Evolutionary conservation across 2,888 invertebrate species (phyloP).

Genomic region (Drosophila kambysellisi): DNA sequence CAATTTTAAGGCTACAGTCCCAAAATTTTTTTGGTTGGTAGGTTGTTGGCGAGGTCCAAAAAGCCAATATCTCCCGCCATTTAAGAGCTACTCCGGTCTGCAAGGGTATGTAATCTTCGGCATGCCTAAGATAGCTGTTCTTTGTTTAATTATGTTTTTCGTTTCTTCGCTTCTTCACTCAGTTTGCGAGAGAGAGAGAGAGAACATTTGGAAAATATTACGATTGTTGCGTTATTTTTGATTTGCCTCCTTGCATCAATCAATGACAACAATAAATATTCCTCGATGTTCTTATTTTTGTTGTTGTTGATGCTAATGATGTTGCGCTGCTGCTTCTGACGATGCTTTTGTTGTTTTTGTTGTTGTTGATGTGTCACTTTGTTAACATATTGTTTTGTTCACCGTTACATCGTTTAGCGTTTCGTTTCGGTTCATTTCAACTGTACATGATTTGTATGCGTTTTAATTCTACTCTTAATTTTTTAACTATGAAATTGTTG

Average conservation of each 20-base stretch:
- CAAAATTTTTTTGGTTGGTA: neutral
- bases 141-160: constrained; percentile 17
- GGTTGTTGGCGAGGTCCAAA: neutral
- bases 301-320: constrained; percentile 10
- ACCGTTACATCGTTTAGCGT: constrained; percentile 24
- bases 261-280: constrained; percentile 39
- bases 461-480: constrained; percentile 82
- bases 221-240: constrained; percentile 3
- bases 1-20: neutral
- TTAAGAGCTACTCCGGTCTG: neutral
- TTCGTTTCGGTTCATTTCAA: constrained; percentile 51
- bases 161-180: constrained; percentile 19
- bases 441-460: constrained; percentile 84
- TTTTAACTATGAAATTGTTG: constrained; percentile 78
- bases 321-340: constrained; percentile 7
- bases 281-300: constrained; percentile 21
- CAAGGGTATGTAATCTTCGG: constrained; percentile 9
- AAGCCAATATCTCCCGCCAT: neutral
- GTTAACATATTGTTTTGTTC: constrained; percentile 12
- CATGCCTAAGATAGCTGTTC: constrained; percentile 3
- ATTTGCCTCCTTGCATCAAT: constrained; percentile 15
- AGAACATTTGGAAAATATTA: neutral
- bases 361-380: neutral
- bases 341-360: constrained; percentile 19
- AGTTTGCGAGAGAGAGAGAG: constrained; percentile 7